Percentiles rank a stretch among this genome's conserved stretches.
phyloP scores from a whole-genome alignment of 1,140 invertebrate species.

The Sitophilus oryzae region DNA sequence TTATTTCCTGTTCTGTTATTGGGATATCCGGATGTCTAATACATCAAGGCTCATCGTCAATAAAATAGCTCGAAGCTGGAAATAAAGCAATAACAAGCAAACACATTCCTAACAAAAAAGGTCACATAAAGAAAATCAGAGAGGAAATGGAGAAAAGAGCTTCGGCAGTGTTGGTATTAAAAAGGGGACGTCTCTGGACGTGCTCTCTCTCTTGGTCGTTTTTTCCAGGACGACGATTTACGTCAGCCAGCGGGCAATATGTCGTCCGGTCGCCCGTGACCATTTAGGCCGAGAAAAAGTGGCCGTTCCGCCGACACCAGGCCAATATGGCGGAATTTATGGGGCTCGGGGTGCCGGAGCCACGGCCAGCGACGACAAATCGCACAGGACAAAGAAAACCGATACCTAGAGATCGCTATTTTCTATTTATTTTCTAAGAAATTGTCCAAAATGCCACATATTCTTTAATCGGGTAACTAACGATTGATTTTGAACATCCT shows the following conservation, averaged over 20 bases:
- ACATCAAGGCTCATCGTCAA: too few species aligned
- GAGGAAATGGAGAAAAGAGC: too few species aligned
- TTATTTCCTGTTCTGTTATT: too few species aligned
- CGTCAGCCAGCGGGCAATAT: conserved; percentile 20
- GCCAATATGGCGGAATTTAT: conserved; percentile 20
- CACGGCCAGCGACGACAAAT: too few species aligned
- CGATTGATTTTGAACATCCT: too few species aligned
- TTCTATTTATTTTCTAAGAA: too few species aligned
- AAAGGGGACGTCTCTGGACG: neutral
- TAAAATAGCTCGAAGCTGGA: too few species aligned
- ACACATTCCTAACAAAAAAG: neutral
- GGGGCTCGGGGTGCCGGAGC: neutral
- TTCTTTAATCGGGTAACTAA: too few species aligned
- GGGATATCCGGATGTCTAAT: too few species aligned
- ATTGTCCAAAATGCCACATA: too few species aligned
- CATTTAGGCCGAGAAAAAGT: conserved; percentile 21
- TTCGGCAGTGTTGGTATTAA: neutral
- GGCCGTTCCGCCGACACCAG: conserved; percentile 15
- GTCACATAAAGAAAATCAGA: too few species aligned
- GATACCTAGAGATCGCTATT: neutral
- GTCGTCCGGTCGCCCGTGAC: conserved; percentile 20
- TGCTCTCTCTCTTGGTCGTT: neutral
- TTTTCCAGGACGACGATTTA: too few species aligned
- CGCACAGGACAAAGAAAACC: neutral
- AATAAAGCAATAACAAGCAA: neutral